Evolutionary conservation across 2,797 vertebrate species (phyloP).

Genomic region (Myotis daubentonii): DNA sequence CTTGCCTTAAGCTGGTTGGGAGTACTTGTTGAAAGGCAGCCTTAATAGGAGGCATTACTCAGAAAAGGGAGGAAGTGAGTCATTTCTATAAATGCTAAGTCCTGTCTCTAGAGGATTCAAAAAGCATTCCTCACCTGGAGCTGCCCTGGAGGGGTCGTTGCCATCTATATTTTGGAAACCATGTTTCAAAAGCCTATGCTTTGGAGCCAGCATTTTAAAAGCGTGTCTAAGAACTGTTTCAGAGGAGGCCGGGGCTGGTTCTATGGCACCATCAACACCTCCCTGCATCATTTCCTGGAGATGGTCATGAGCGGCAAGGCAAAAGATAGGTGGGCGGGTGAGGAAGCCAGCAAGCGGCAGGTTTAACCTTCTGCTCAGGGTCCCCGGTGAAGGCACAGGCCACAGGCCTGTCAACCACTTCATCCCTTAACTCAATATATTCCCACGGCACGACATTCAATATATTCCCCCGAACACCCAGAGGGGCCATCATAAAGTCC

Average conservation of each 20-base stretch:
- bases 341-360: neutral
- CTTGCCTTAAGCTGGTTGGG: neutral
- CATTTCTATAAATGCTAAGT: neutral
- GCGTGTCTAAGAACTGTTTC: neutral
- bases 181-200: neutral
- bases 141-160: neutral
- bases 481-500: neutral
- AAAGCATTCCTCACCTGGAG: neutral
- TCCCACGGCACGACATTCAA: neutral
- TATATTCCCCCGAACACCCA: neutral
- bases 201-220: neutral
- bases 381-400: neutral
- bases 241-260: neutral
- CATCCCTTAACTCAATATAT: neutral
- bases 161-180: neutral
- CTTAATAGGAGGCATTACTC: neutral
- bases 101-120: neutral
- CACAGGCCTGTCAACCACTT: neutral
- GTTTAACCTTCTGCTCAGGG: neutral
- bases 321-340: neutral
- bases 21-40: neutral
- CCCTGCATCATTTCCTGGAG: neutral
- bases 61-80: neutral
- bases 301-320: neutral
- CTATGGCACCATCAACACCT: neutral